Conservation (phyloP, 2,797 vertebrate genomes). For the Loris lydekkerianus region DNA sequence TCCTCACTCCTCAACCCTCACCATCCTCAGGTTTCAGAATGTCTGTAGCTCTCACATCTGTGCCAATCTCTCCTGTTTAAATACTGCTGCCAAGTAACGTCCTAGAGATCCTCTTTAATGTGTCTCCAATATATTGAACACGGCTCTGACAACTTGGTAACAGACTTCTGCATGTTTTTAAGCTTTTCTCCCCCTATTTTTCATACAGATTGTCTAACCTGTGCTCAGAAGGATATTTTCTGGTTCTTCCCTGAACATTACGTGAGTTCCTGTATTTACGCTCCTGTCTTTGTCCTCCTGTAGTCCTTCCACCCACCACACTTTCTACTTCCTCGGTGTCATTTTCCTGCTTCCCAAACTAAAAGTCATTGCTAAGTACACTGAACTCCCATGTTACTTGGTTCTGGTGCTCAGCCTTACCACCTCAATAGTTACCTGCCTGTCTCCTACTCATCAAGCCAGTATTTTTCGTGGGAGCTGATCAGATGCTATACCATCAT, state of each 20-base stretch:
- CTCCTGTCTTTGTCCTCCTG: background rate
- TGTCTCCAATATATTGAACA: background rate
- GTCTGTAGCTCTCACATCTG: background rate
- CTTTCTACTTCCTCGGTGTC: background rate
- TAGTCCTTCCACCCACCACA: background rate
- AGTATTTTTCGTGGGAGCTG: background rate
- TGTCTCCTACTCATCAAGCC: background rate
- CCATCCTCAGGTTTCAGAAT: background rate
- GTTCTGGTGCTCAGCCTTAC: background rate
- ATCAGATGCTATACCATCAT: background rate
- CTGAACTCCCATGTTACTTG: background rate
- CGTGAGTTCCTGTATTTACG: background rate
- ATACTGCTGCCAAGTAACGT: background rate
- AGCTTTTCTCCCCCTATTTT: background rate
- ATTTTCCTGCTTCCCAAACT: background rate
- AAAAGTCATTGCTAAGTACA: background rate
- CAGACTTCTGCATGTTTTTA: background rate
- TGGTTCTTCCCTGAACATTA: background rate
- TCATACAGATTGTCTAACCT: background rate
- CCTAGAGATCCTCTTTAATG: background rate
- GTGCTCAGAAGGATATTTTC: background rate
- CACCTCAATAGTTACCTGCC: background rate
- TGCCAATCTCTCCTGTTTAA: background rate
- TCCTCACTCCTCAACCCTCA: background rate
- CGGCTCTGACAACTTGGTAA: background rate